Evolutionary conservation across 2,888 invertebrate genomes (phyloP), one percentile per base, ranked within the genome.

Genomic region (Pomacea canaliculata): DNA sequence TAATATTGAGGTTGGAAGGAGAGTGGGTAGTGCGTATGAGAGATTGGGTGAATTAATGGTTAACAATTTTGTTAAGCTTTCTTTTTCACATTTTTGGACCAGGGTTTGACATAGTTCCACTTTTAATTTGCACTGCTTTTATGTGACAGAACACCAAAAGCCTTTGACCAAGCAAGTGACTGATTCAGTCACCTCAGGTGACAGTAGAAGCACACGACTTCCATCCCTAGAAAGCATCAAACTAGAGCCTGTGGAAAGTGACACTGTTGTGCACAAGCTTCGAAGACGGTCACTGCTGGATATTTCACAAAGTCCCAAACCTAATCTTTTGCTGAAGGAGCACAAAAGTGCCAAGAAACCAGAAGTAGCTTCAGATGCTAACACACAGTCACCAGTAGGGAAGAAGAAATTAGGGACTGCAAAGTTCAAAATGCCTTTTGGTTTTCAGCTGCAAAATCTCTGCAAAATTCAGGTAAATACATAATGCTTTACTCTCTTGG

Each of bases 261-360:
- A 82, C 0, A 81, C 79, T 16, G 65, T 49, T 56, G 70, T 67
- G n/a, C 48, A 62, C 19, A 79, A 80, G 23, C 78, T 77, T 5
- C 66, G 72, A 18, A 80, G 86, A 19, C 76, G 81, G 19, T 86
- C 86, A 5, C 73, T 87, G 49, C 77, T 84, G 68, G 85, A 85
- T 18, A 69, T 85, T 7, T 85, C 83, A 65, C 82, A 84, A 12
- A 87, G 85, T 70, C 83, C 79, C n/a, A 85, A 83, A 67, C 86
- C 86, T 59, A 83, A 85, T 69, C 78, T 87, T 10, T 68, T 80
- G 23, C 7, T 74, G 62, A 27, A 60, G 13, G 68, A 60, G 1
- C 63, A 49, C 10, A 46, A 69, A 27, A 19, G 62, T n/a, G 16
- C 19, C 16, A 19, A 71, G 48, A 59, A 71, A 48, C 27, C 49